Conservation (phyloP, 2,797 vertebrate genomes). For the Paedocypris micromegethes region DNA sequence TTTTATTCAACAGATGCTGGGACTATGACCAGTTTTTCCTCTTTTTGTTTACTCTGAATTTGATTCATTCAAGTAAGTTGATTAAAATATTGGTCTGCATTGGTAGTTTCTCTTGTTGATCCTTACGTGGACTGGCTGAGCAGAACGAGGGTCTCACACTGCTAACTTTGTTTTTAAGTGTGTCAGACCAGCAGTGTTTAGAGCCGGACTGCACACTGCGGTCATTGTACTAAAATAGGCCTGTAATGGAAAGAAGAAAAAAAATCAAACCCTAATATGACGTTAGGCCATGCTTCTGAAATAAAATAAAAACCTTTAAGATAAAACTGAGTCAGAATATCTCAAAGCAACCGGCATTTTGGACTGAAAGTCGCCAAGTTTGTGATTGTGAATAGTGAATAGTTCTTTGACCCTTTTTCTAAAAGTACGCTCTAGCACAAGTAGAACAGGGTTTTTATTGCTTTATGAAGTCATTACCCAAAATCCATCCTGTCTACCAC, state of each 20-base stretch:
- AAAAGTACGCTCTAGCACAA: no score
- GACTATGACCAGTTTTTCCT: conserved; percentile 44
- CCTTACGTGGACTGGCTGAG: conserved; percentile 23
- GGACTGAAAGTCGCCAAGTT: no score
- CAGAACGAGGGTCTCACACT: conserved; percentile 53
- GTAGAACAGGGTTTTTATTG: no score
- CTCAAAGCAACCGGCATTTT: no score
- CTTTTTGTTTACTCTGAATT: not conserved
- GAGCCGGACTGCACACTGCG: conserved; percentile 56
- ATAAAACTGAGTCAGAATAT: no score
- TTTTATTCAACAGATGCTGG: conserved; percentile 58
- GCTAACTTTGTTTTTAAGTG: conserved; percentile 59
- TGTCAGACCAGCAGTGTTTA: conserved; percentile 51
- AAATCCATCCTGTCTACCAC: no score
- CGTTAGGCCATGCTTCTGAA: conserved; percentile 1
- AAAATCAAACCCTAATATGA: conserved; percentile 10
- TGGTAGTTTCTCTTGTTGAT: not conserved
- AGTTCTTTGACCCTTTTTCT: no score
- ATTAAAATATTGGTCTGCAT: not conserved
- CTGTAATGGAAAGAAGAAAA: conserved; percentile 33
- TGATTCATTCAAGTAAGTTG: not conserved
- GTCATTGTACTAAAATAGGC: conserved; percentile 50
- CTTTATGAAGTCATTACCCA: no score
- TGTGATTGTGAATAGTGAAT: no score
- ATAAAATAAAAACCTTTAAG: not conserved